These are phyloP conservation scores for Gonioctena quinquepunctata DNA, from an alignment of 1,140 invertebrate genomes.

Conservation along the genomic window DNA sequence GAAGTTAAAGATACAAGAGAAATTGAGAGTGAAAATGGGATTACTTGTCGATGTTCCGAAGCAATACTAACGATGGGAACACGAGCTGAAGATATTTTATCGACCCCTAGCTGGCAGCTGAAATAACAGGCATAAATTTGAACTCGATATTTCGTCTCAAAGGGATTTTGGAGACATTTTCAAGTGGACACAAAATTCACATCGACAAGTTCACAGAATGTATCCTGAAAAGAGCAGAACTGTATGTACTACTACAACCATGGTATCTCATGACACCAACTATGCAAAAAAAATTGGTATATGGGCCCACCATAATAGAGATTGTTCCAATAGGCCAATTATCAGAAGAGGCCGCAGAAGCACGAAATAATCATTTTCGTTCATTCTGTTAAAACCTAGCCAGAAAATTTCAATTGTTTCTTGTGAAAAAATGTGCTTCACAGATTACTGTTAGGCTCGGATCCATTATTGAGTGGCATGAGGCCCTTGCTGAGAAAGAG, in stretches of 20 bases:
- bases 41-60: slow-evolving; percentile 18
- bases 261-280: slow-evolving; percentile 50
- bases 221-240: slow-evolving; percentile 28
- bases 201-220: slow-evolving; percentile 33
- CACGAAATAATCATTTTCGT: too few relatives aligned
- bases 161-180: not conserved
- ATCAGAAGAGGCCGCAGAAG: too few relatives aligned
- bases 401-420: too few relatives aligned
- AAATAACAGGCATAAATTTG: too few relatives aligned
- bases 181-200: slow-evolving; percentile 15
- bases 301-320: too few relatives aligned
- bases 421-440: too few relatives aligned
- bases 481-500: too few relatives aligned
- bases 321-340: too few relatives aligned
- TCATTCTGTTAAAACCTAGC: too few relatives aligned
- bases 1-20: not conserved
- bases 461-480: too few relatives aligned
- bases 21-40: not conserved
- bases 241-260: slow-evolving; percentile 41
- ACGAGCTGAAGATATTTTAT: slow-evolving; percentile 18
- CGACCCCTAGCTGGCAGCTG: not conserved
- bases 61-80: slow-evolving; percentile 19
- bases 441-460: too few relatives aligned
- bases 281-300: slow-evolving; percentile 49
- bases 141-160: not conserved